Conservation (phyloP, 2,113 vertebrate genomes). For the Dermatemys mawii region DNA sequence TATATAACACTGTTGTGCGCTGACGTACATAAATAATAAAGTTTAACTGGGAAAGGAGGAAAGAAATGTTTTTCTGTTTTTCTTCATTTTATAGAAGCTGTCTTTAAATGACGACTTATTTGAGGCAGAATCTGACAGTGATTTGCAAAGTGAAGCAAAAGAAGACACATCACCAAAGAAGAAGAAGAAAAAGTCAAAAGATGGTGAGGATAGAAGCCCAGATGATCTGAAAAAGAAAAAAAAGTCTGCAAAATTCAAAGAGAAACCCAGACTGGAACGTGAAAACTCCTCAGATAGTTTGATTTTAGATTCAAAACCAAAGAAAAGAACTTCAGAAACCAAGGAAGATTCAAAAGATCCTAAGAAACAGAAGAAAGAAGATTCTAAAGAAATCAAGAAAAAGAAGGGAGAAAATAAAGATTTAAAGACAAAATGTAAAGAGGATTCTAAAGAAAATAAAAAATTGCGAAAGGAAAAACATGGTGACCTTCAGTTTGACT, state of each 20-base stretch:
- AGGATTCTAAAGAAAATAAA: conserved; percentile 80
- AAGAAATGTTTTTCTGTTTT: neutral
- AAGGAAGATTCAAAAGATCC: conserved; percentile 85
- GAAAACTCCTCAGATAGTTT: conserved; percentile 76
- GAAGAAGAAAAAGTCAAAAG: conserved; percentile 83
- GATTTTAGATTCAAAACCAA: conserved; percentile 75
- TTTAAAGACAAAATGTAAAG: conserved; percentile 79
- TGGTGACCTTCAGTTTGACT: conserved; percentile 51
- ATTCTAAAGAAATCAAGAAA: conserved; percentile 84
- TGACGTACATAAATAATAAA: neutral
- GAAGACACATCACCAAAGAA: conserved; percentile 84
- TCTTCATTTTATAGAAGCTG: conserved; percentile 79
- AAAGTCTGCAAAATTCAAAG: conserved; percentile 85
- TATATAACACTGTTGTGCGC: neutral
- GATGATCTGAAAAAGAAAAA: conserved; percentile 83
- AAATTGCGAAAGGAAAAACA: conserved; percentile 70
- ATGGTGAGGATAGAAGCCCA: conserved; percentile 69
- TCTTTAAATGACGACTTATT: conserved; percentile 89
- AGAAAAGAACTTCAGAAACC: conserved; percentile 81
- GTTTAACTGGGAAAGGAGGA: neutral
- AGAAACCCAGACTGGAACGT: conserved; percentile 81
- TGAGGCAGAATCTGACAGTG: conserved; percentile 91
- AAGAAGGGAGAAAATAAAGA: conserved; percentile 82
- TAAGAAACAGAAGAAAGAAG: conserved; percentile 92
- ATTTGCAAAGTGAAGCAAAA: conserved; percentile 83